A percentile compares a stretch with the other conserved stretches of the same genome.
These are phyloP conservation scores for Epizoanthus ramosus DNA, from an alignment of 92 coral and sea anemone species.

Conservation along the genomic window DNA sequence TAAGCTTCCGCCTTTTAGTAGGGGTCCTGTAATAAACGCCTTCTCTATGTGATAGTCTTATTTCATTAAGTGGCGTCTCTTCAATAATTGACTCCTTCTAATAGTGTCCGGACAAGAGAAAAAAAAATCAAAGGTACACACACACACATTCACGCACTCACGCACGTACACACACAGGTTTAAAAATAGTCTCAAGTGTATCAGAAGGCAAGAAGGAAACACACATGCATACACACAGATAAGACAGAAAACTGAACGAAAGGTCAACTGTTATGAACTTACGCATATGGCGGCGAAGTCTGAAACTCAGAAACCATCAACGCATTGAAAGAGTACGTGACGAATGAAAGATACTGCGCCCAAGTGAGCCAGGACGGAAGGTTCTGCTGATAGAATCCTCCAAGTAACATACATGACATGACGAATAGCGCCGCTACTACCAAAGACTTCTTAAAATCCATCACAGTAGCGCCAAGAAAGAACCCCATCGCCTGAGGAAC, in stretches of 20 bases:
- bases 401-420: constrained; percentile 76
- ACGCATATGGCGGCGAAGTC: constrained; percentile 72
- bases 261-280: neutral
- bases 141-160: too few species aligned
- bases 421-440: constrained; percentile 78
- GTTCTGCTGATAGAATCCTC: constrained; percentile 84
- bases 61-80: too few species aligned
- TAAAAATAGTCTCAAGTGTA: neutral
- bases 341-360: constrained; percentile 68
- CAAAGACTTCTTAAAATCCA: constrained; percentile 83
- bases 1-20: too few species aligned
- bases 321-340: constrained; percentile 74
- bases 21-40: too few species aligned
- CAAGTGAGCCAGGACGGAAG: constrained; percentile 86
- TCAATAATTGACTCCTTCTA: too few species aligned
- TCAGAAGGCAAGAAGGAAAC: neutral
- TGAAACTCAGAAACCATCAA: constrained; percentile 70
- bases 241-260: too few species aligned
- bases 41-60: too few species aligned
- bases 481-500: constrained; percentile 80
- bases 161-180: neutral
- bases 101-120: too few species aligned
- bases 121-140: too few species aligned
- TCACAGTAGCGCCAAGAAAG: constrained; percentile 86
- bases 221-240: too few species aligned